Percentiles rank a stretch among this genome's conserved stretches.
These are phyloP conservation scores for Drosophila villosipedis DNA, from an alignment of 2,888 invertebrate species.

Conservation along the genomic window DNA sequence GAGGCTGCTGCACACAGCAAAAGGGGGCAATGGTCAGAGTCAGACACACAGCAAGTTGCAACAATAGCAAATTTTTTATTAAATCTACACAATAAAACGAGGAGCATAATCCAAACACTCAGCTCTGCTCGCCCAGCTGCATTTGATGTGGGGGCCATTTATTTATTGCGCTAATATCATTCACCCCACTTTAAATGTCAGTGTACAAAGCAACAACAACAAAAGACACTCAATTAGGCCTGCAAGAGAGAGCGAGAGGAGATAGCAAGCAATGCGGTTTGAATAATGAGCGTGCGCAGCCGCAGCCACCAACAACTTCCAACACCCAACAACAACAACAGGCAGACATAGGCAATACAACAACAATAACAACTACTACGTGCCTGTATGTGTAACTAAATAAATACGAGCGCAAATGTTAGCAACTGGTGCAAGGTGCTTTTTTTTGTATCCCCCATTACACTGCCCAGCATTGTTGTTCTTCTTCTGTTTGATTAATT, in stretches of 20 bases:
- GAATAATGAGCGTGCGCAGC: constrained; percentile 50
- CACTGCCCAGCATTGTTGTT: constrained; percentile 33
- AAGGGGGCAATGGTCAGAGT: constrained; percentile 62
- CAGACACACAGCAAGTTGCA: constrained; percentile 50
- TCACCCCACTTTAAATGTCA: constrained; percentile 82
- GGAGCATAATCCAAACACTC: constrained; percentile 26
- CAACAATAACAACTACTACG: constrained; percentile 14
- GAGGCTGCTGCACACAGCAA: constrained; percentile 28
- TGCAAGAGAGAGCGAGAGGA: constrained; percentile 9
- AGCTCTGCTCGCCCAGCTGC: constrained; percentile 57
- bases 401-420: constrained; percentile 53
- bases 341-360: constrained; percentile 35
- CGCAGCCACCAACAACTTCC: constrained; percentile 34
- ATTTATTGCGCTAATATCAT: constrained; percentile 79
- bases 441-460: constrained; percentile 25
- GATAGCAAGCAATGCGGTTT: constrained; percentile 19
- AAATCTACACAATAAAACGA: constrained; percentile 70
- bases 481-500: constrained; percentile 24
- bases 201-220: constrained; percentile 53
- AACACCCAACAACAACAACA: constrained; percentile 18
- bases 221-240: constrained; percentile 61
- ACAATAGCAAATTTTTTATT: constrained; percentile 71
- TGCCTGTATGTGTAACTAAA: constrained; percentile 40
- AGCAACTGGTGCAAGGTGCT: constrained; percentile 73
- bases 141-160: constrained; percentile 72